Percentiles rank a stretch among this genome's conserved stretches.
phyloP scores from a whole-genome alignment of 2,888 invertebrate species.

The Thalpophila matura region DNA sequence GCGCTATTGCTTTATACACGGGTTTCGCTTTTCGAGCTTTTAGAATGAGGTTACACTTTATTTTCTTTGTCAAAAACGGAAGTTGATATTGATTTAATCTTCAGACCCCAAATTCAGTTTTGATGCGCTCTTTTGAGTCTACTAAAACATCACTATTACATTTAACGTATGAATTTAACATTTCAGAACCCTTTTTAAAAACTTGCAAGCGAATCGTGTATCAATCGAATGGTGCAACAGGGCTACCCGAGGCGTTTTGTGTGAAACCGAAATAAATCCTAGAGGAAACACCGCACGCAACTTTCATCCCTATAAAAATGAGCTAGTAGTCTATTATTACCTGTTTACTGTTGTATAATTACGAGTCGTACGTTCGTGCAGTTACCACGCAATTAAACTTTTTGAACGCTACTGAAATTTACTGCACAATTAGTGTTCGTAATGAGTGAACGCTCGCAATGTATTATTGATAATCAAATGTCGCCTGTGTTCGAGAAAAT shows the following conservation, averaged over 20 bases:
- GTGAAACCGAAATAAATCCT: constrained; percentile 47
- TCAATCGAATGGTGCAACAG: constrained; percentile 43
- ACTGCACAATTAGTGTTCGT: constrained; percentile 57
- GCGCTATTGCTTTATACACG: constrained; percentile 3
- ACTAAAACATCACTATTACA: background rate
- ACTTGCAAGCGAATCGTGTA: constrained; percentile 23
- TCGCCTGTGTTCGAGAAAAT: constrained; percentile 47
- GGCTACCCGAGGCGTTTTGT: constrained; percentile 44
- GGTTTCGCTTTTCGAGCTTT: constrained; percentile 14
- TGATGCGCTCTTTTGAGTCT: background rate
- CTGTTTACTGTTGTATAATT: constrained; percentile 25
- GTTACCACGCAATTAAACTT: constrained; percentile 52
- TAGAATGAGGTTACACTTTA: constrained; percentile 4
- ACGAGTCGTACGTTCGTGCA: constrained; percentile 49
- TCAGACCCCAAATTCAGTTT: background rate
- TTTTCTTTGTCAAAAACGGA: background rate
- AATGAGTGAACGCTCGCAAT: constrained; percentile 41
- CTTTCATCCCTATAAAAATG: constrained; percentile 35
- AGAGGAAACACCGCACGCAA: constrained; percentile 29
- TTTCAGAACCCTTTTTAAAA: constrained; percentile 30
- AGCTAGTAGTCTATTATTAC: constrained; percentile 36
- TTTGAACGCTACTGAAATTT: constrained; percentile 58
- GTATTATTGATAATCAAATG: constrained; percentile 48
- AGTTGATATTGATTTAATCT: background rate
- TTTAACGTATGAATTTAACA: background rate